Conservation (phyloP, 2,113 vertebrate genomes). For the Rattus norvegicus region GRCr8 NC_086023.1:59660001-59660500, state of each 20-base stretch:
- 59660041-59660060: neutral
- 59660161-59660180: neutral
- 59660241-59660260: neutral
- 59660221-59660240: neutral
- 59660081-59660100: neutral
- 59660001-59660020: neutral
- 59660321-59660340: neutral
- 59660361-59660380: accelerated
- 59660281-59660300: neutral
- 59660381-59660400: neutral
- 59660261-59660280: neutral
- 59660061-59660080: neutral
- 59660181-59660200: neutral
- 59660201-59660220: neutral
- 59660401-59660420: neutral
- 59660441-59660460: neutral
- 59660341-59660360: neutral
- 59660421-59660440: neutral
- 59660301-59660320: neutral
- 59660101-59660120: neutral
- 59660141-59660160: neutral
- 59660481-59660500: neutral
- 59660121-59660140: neutral
- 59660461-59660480: neutral
- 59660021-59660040: neutral